Base-by-base conservation (phyloP, 2,797 vertebrate species). In the Parauchenoglanis ngamensis region DNA sequence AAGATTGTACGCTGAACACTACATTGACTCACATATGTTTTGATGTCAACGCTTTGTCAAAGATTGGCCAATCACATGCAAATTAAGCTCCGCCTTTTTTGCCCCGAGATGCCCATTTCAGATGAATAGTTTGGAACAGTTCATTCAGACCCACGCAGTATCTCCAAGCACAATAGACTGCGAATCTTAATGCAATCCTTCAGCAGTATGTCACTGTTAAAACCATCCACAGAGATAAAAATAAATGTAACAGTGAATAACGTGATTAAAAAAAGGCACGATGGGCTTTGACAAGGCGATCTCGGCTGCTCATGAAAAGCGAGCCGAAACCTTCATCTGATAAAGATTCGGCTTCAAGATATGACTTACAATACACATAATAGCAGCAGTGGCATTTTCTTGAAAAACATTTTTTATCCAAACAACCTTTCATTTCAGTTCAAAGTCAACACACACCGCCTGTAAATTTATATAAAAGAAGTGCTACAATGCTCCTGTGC, bases 161-260 rank as follows among this genome's bases (percentile, higher is more conserved):
- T 77, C n/a, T 7, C n/a, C 6, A 28, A 28, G 46, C 46, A 28
- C 46, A 52, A 28, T 28, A 49, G 25, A 28, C 0, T n/a, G 12
- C 17, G 3, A 54, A 13, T n/a, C 52, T 76, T 28, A 52, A 17
- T 17, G n/a, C 75, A 19, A 54, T 77, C 49, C 13, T 77, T 54
- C 75, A 31, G 49, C 75, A 28, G n/a, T 54, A 77, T 19, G n/a
- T 54, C 49, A 31, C 15, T 31, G 6, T 31, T 77, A 21, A 28
- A 77, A 77, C 31, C 1, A 54, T 54, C n/a, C 75, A 31, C 75
- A 54, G 75, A 54, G 75, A 77, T 31, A 77, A 77, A 70, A 76
- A 68, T n/a, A 54, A 1, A 7, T 54, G 49, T 56, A 54, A 54
- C 3, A 54, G n/a, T 31, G n/a, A 77, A 77, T 56, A 56, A 31